Percentiles rank a stretch among this genome's conserved stretches.
These are phyloP conservation scores for Cydia splendana DNA, from an alignment of 1,140 invertebrate species.

Conservation along the genomic window DNA sequence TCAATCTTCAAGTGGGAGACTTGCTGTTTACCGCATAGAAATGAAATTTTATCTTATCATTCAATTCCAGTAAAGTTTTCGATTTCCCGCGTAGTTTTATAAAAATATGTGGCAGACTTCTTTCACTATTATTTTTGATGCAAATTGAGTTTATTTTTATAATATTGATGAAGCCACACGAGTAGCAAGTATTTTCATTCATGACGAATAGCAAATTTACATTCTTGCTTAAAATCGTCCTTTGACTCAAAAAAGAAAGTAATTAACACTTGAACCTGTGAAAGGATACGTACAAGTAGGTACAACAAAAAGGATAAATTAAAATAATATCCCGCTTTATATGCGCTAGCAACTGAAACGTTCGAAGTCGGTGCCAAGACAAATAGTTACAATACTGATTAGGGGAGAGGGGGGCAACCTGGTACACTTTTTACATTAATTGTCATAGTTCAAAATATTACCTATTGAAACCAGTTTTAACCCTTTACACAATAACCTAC, in stretches of 20 bases:
- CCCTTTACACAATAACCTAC: too few species aligned
- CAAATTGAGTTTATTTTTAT: not conserved
- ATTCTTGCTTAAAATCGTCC: slow-evolving; percentile 12
- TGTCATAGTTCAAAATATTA: too few species aligned
- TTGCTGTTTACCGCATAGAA: slow-evolving; percentile 26
- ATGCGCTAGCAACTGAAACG: too few species aligned
- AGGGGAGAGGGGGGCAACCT: too few species aligned
- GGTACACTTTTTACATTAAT: too few species aligned
- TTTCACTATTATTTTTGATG: not conserved
- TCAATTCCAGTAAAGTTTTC: not conserved
- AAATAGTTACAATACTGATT: too few species aligned
- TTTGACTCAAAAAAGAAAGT: not conserved
- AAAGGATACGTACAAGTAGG: too few species aligned
- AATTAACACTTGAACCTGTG: not conserved
- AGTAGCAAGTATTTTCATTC: slow-evolving; percentile 2
- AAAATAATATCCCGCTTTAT: too few species aligned
- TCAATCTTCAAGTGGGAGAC: not conserved
- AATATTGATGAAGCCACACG: not conserved
- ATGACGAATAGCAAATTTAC: not conserved
- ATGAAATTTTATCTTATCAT: slow-evolving; percentile 17
- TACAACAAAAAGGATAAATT: too few species aligned
- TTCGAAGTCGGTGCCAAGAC: too few species aligned
- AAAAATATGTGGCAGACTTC: slow-evolving; percentile 38
- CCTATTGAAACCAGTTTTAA: too few species aligned
- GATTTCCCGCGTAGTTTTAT: not conserved